phyloP scores from a whole-genome alignment of 1,140 invertebrate species.

The Chironomus striatipennis region DNA sequence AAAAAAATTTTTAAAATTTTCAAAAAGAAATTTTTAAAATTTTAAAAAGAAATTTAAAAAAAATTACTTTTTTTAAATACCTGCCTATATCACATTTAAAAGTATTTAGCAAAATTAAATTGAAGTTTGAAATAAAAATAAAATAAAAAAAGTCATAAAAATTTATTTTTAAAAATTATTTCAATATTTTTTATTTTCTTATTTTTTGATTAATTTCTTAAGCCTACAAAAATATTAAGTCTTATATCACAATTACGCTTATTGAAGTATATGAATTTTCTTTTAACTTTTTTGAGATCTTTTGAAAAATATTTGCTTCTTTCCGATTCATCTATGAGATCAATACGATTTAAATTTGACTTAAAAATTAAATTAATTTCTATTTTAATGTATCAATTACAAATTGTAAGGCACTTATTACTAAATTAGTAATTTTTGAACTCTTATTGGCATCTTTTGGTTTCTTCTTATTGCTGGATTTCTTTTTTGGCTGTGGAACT shows the following conservation, averaged over 20 bases:
- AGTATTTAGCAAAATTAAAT: too few species aligned
- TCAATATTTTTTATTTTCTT: background rate
- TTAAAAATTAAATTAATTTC: too few species aligned
- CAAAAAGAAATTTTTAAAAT: too few species aligned
- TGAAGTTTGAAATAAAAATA: background rate
- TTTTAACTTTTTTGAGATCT: too few species aligned
- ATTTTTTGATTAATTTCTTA: background rate
- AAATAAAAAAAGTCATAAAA: background rate
- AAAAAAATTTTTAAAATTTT: too few species aligned
- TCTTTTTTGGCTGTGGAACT: background rate
- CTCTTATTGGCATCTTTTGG: background rate
- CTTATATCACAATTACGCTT: background rate
- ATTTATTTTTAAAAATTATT: background rate
- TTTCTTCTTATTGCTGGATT: background rate
- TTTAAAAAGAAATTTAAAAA: too few species aligned
- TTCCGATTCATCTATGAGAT: too few species aligned
- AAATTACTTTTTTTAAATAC: too few species aligned
- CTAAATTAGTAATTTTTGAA: background rate
- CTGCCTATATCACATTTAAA: too few species aligned
- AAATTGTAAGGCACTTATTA: conserved; percentile 1
- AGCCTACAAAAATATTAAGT: background rate
- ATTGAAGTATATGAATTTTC: background rate
- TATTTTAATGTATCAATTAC: background rate
- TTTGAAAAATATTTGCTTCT: too few species aligned
- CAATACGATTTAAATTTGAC: too few species aligned